phyloP scores from a whole-genome alignment of 1,140 invertebrate genomes.

The Cydia splendana region DNA sequence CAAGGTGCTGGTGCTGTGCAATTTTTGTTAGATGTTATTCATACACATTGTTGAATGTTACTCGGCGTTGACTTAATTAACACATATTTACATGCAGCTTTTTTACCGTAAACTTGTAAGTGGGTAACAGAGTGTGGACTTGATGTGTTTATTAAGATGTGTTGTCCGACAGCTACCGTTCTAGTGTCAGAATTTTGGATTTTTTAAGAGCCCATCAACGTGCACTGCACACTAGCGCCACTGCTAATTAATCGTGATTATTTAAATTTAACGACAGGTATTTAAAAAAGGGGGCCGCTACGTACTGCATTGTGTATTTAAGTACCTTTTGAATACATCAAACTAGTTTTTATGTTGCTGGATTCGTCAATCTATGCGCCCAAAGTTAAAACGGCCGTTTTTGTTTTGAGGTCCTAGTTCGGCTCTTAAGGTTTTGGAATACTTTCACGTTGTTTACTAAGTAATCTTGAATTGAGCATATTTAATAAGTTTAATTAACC shows the following conservation, averaged over 20 bases:
- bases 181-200: neutral
- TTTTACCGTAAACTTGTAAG: conserved; percentile 67
- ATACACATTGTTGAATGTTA: neutral
- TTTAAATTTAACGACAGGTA: too few relatives aligned
- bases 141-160: neutral
- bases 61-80: neutral
- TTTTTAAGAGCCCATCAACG: too few relatives aligned
- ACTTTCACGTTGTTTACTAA: neutral
- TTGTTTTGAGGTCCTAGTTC: too few relatives aligned
- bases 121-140: conserved; percentile 36
- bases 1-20: conserved; percentile 14
- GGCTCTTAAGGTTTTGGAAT: too few relatives aligned
- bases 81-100: conserved; percentile 62
- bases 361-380: too few relatives aligned
- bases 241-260: too few relatives aligned
- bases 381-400: too few relatives aligned
- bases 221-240: too few relatives aligned
- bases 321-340: too few relatives aligned
- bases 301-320: too few relatives aligned
- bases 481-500: neutral
- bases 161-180: neutral
- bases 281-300: too few relatives aligned
- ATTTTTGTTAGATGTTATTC: conserved; percentile 7
- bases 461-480: neutral
- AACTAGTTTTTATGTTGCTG: too few relatives aligned